phyloP scores from a whole-genome alignment of 1,140 invertebrate genomes.

The Diploscapter pachys region DNA sequence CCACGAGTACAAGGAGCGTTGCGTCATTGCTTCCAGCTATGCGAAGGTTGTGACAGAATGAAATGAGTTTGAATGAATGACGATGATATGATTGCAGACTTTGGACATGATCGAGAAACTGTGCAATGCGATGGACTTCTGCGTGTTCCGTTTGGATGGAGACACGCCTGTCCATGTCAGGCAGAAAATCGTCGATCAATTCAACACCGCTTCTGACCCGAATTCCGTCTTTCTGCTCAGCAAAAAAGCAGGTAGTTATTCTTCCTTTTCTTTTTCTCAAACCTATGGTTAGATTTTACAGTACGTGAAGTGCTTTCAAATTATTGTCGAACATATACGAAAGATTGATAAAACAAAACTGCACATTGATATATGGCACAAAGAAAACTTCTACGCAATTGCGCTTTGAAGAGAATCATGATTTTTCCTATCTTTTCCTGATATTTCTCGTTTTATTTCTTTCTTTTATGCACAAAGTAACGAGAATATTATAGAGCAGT shows the following conservation, averaged over 20 bases:
- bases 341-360: too few relatives aligned
- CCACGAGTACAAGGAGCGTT: conserved; percentile 15
- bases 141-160: conserved; percentile 24
- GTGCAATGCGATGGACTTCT: not conserved
- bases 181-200: conserved; percentile 19
- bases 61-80: not conserved
- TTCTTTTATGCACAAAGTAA: too few relatives aligned
- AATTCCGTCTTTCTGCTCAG: conserved; percentile 24
- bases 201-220: conserved; percentile 18
- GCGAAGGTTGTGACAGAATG: conserved; percentile 2
- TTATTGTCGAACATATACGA: too few relatives aligned
- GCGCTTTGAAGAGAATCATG: too few relatives aligned
- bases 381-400: too few relatives aligned
- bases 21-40: conserved; percentile 24
- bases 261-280: not conserved
- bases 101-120: conserved; percentile 28
- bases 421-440: too few relatives aligned
- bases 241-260: conserved; percentile 21
- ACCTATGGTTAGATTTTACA: too few relatives aligned
- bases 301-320: too few relatives aligned
- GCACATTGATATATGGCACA: too few relatives aligned
- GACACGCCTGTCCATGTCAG: conserved; percentile 8
- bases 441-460: too few relatives aligned
- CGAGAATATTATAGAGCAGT: too few relatives aligned
- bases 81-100: conserved; percentile 3